These are phyloP conservation scores for Tragelaphus buxtoni DNA, from an alignment of 2,113 vertebrate genomes.

Conservation along the genomic window DNA sequence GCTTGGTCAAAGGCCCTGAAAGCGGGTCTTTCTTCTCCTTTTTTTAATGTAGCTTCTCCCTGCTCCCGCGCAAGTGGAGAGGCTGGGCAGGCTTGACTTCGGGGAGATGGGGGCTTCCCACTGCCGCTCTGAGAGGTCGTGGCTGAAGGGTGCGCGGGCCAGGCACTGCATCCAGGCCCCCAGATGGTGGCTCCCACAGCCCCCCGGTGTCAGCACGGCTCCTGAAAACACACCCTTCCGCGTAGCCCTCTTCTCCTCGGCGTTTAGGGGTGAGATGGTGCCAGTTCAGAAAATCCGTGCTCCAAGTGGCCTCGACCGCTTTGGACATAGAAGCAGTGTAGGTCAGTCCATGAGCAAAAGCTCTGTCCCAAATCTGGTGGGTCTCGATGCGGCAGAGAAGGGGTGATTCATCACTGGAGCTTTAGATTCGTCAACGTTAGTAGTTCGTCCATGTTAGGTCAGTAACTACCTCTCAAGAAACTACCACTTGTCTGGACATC, in stretches of 20 bases:
- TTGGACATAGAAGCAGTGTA: background rate
- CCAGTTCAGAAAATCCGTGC: background rate
- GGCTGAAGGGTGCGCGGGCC: background rate
- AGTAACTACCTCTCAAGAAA: background rate
- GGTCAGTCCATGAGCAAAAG: background rate
- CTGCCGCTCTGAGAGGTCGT: background rate
- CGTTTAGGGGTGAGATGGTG: background rate
- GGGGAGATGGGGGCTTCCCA: background rate
- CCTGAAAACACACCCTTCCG: accelerated
- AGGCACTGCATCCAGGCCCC: background rate
- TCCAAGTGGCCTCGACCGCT: background rate
- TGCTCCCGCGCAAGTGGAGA: background rate
- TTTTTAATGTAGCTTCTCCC: conserved; percentile 38
- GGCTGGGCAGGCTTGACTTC: background rate
- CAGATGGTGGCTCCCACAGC: accelerated
- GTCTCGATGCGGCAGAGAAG: accelerated
- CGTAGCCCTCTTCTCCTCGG: background rate
- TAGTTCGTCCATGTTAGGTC: accelerated
- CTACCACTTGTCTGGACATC: background rate
- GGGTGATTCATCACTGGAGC: accelerated
- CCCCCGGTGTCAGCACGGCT: background rate
- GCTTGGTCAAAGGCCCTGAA: background rate
- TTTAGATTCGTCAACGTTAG: accelerated
- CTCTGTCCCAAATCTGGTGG: background rate
- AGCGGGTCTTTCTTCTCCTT: background rate